Conservation (phyloP, 2,797 vertebrate species). For the Enteromius argenteus region DNA sequence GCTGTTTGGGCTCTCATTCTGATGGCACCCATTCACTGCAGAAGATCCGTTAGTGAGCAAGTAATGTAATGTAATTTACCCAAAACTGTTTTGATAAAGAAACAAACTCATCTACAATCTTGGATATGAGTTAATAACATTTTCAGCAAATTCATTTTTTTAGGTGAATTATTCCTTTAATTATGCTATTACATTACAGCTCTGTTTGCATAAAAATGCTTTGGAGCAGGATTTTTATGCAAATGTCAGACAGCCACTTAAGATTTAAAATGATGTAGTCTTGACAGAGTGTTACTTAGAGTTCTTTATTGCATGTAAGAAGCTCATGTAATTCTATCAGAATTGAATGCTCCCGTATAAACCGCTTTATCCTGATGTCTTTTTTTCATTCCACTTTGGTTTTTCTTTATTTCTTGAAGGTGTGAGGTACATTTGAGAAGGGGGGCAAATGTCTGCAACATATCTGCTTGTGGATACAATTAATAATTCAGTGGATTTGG, state of each 20-base stretch:
- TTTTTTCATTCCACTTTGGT: background rate
- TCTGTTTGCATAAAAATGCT: background rate
- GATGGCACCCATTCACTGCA: background rate
- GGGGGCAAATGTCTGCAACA: conserved; percentile 39
- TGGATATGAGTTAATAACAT: background rate
- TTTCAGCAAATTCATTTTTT: background rate
- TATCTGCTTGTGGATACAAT: conserved; percentile 49
- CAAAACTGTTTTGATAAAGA: background rate
- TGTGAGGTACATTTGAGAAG: conserved; percentile 31
- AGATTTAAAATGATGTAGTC: background rate
- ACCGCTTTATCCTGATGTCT: background rate
- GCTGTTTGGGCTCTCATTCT: background rate
- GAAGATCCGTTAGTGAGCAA: background rate
- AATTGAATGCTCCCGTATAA: background rate
- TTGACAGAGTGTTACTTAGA: conserved; percentile 3
- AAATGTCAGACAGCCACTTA: conserved; percentile 17
- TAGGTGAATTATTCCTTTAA: conserved; percentile 3
- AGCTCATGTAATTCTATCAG: conserved; percentile 5
- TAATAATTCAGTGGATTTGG: conserved; percentile 57
- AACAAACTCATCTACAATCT: background rate
- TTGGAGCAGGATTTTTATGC: background rate
- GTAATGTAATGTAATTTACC: background rate
- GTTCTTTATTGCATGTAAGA: background rate
- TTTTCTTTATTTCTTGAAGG: conserved; percentile 27
- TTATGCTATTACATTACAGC: background rate